Evolutionary conservation across 2,797 vertebrate genomes (phyloP).

Genomic region (Synaphobranchus kaupii): DNA sequence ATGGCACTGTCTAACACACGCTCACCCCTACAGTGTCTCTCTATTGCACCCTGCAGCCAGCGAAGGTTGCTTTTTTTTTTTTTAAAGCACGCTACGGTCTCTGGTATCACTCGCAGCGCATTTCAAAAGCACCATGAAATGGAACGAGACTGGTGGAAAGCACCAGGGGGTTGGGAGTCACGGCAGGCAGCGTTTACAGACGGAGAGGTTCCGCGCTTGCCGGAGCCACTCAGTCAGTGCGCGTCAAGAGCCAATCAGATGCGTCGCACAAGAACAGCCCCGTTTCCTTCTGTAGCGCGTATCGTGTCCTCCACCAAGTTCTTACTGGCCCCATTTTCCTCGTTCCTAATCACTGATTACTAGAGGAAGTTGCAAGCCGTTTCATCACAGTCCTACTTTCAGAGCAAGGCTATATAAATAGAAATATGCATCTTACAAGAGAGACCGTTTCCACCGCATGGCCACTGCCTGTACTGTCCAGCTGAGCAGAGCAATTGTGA

Average conservation of each 20-base stretch:
- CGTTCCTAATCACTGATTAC: constrained; percentile 8
- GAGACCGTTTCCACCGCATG: neutral
- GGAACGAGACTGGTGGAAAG: neutral
- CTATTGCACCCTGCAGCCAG: neutral
- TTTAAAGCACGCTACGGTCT: neutral
- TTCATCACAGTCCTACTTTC: constrained; percentile 53
- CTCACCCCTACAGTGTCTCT: constrained; percentile 28
- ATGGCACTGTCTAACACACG: constrained; percentile 41
- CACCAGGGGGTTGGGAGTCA: neutral
- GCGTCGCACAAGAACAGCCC: constrained; percentile 1
- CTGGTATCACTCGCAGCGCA: neutral
- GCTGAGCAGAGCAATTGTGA: neutral
- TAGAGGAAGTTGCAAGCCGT: constrained; percentile 46
- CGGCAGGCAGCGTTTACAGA: neutral
- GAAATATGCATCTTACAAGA: constrained; percentile 13
- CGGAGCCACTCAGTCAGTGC: neutral
- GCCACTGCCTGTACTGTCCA: neutral
- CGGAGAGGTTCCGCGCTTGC: neutral
- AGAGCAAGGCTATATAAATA: constrained; percentile 47
- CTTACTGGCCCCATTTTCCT: neutral
- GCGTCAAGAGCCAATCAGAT: constrained; percentile 25
- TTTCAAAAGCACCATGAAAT: neutral
- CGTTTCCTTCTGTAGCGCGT: neutral
- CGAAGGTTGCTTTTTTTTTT: neutral
- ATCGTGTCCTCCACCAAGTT: neutral